Conservation (phyloP, 2,888 invertebrate genomes). For the Eledona agricola region DNA sequence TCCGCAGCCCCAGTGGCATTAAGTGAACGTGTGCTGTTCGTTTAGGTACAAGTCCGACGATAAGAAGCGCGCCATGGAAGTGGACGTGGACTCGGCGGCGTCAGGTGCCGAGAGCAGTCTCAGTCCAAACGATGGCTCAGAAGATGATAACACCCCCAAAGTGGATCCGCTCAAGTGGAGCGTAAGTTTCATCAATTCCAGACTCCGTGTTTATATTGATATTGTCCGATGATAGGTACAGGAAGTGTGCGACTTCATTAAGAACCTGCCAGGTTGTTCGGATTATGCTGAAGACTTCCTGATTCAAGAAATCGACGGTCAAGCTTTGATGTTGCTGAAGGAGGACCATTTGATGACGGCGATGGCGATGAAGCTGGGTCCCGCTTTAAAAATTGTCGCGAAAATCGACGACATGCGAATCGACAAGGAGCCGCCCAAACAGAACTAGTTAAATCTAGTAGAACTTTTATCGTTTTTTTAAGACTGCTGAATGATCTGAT, state of each 20-base stretch:
- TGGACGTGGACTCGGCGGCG: constrained; percentile 60
- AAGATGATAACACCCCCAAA: constrained; percentile 64
- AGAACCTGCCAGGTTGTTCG: constrained; percentile 87
- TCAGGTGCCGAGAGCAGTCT: constrained; percentile 63
- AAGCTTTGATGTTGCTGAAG: constrained; percentile 89
- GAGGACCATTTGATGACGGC: constrained; percentile 95
- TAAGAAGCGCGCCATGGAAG: constrained; percentile 58
- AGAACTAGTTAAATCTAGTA: constrained; percentile 41
- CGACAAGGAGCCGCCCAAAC: constrained; percentile 65
- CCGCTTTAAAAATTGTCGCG: constrained; percentile 94
- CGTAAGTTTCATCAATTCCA: constrained; percentile 58
- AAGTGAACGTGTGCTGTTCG: constrained; percentile 42
- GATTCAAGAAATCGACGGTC: constrained; percentile 95
- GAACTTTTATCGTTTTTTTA: constrained; percentile 29
- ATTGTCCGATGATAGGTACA: constrained; percentile 69
- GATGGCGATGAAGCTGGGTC: constrained; percentile 95
- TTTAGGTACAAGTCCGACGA: constrained; percentile 55
- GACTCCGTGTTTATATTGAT: neutral
- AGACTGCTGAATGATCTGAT: constrained; percentile 37
- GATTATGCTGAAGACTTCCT: constrained; percentile 95
- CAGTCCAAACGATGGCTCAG: constrained; percentile 52
- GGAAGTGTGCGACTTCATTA: constrained; percentile 90
- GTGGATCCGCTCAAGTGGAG: constrained; percentile 74
- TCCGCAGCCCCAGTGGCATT: neutral
- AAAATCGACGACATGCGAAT: constrained; percentile 85